A percentile compares a stretch with the other conserved stretches of the same genome.
Evolutionary conservation across 2,888 invertebrate genomes (phyloP).

Genomic region (Tipula lateralis): DNA sequence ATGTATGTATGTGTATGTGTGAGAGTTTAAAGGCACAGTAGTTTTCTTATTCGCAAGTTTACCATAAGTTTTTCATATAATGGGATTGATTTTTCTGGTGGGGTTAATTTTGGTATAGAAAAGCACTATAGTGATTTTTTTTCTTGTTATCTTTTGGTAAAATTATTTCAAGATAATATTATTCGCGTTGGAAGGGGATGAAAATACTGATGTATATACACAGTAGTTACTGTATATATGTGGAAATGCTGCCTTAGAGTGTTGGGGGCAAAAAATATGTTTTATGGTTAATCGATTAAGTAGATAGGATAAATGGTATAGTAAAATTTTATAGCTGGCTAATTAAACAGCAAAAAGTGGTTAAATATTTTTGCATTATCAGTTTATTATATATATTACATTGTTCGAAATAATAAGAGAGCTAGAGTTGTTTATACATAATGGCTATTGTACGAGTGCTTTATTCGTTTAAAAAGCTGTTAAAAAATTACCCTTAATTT

Average conservation of each 20-base stretch:
- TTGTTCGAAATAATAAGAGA: not conserved
- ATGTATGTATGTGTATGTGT: not conserved
- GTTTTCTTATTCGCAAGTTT: not conserved
- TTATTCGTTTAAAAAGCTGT: not conserved
- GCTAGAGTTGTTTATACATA: not conserved
- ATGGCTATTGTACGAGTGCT: not conserved
- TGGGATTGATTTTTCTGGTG: not conserved
- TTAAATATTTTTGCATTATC: conserved; percentile 11
- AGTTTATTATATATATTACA: not conserved
- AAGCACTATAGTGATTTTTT: not conserved
- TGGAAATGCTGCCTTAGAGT: not conserved
- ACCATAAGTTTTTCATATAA: not conserved
- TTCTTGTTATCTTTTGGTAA: not conserved
- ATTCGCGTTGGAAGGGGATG: not conserved
- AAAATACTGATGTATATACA: not conserved
- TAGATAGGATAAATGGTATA: not conserved
- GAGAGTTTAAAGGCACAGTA: not conserved
- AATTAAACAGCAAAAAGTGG: not conserved
- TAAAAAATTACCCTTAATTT: too few species aligned
- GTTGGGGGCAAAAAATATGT: not conserved
- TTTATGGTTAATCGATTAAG: conserved; percentile 19
- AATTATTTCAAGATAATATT: not conserved
- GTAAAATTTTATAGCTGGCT: not conserved
- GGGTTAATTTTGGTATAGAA: not conserved
- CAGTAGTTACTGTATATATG: not conserved